Evolutionary conservation across 2,797 vertebrate species (phyloP).

Genomic region (Poecilia picta): DNA sequence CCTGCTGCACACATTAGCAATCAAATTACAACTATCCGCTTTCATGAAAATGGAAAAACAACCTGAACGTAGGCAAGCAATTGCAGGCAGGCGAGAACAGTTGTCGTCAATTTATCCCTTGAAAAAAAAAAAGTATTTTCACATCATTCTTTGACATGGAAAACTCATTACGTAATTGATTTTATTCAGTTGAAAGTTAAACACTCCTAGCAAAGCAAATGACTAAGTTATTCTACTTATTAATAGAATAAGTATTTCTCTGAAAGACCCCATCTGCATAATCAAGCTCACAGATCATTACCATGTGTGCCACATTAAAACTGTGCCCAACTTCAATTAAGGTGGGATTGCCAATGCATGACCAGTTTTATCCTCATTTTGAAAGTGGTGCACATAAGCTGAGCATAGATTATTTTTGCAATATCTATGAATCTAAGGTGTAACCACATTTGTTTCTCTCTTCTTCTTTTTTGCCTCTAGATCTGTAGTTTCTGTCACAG

Average conservation of each 20-base stretch:
- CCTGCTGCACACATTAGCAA: neutral
- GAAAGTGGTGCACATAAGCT: conserved; percentile 40
- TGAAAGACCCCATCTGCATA: conserved; percentile 42
- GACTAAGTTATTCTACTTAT: conserved; percentile 38
- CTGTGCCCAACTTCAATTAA: conserved; percentile 63
- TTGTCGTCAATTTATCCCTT: neutral
- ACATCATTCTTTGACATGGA: too few relatives aligned
- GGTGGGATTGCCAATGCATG: conserved; percentile 67
- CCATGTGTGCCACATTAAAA: conserved; percentile 58
- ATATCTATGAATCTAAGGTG: conserved; percentile 20
- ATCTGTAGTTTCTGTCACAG: conserved; percentile 1
- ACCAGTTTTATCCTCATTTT: conserved; percentile 62
- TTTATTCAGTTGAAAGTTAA: conserved; percentile 20
- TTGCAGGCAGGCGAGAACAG: too few relatives aligned
- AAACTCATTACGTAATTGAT: neutral
- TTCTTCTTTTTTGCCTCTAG: conserved; percentile 2
- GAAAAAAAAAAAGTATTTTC: neutral
- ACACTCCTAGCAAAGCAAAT: conserved; percentile 17
- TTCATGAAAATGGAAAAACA: neutral
- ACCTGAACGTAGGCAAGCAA: neutral
- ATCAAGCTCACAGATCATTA: conserved; percentile 65
- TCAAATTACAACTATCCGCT: neutral
- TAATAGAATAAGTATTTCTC: conserved; percentile 11
- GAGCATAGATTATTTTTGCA: conserved; percentile 39
- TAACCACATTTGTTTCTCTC: conserved; percentile 28